A percentile compares a stretch with the other conserved stretches of the same genome.
These are phyloP conservation scores for Yasuhikotakia modesta DNA, from an alignment of 2,797 vertebrate species.

Conservation along the genomic window DNA sequence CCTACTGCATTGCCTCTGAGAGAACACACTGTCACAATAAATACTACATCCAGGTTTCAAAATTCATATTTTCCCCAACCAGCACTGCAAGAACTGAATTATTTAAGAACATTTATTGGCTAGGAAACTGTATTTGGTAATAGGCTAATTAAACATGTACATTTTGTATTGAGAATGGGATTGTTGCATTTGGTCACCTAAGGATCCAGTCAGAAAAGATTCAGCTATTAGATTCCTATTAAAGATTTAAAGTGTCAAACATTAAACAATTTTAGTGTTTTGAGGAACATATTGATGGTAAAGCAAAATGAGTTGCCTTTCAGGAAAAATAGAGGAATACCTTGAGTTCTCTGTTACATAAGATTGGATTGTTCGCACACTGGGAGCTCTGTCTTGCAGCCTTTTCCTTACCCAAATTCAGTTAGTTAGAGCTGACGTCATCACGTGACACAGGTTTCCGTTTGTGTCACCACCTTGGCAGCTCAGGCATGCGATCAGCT, in stretches of 20 bases:
- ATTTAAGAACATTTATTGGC: neutral
- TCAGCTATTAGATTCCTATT: too few relatives aligned
- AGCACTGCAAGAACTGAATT: too few relatives aligned
- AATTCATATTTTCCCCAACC: too few relatives aligned
- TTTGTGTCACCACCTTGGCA: constrained; percentile 59
- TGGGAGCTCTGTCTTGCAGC: constrained; percentile 62
- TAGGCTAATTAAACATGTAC: too few relatives aligned
- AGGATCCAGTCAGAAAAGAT: too few relatives aligned
- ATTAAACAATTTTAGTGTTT: too few relatives aligned
- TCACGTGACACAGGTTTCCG: constrained; percentile 62
- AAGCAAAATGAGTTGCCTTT: constrained; percentile 57
- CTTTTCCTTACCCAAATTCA: constrained; percentile 65
- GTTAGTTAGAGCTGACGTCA: constrained; percentile 69
- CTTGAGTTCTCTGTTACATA: constrained; percentile 42
- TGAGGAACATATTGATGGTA: constrained; percentile 20
- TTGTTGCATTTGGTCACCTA: too few relatives aligned
- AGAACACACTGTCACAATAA: constrained; percentile 47
- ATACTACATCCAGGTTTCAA: constrained; percentile 45
- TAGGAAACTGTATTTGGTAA: too few relatives aligned
- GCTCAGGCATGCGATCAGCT: constrained; percentile 67
- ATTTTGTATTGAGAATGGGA: too few relatives aligned
- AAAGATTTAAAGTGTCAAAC: too few relatives aligned
- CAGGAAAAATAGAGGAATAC: constrained; percentile 55
- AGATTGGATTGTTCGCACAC: constrained; percentile 67
- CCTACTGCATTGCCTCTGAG: neutral